Conservation (phyloP, 1,140 invertebrate species). For the Arion vulgaris region DNA sequence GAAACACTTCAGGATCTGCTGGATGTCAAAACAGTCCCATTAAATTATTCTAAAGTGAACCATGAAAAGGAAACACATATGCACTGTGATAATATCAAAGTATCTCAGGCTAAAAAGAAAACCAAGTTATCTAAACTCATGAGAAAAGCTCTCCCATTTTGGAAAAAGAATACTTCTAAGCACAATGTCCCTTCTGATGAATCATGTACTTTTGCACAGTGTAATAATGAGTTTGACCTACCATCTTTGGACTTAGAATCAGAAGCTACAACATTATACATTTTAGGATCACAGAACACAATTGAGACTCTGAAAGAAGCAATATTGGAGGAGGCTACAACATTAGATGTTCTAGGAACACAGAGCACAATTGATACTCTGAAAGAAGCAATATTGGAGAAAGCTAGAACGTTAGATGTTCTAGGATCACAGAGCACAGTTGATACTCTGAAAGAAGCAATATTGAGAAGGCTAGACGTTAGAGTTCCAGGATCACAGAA, state of each 20-base stretch:
- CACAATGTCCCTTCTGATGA: background rate
- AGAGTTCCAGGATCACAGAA: no score
- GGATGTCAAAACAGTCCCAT: background rate
- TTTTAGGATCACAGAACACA: background rate
- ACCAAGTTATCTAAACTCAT: background rate
- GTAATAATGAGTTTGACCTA: background rate
- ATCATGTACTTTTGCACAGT: background rate
- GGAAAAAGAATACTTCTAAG: background rate
- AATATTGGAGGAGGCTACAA: no score
- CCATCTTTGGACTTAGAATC: background rate
- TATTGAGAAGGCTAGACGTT: no score
- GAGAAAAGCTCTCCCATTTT: conserved; percentile 7
- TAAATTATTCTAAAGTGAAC: background rate
- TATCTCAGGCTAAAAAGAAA: background rate
- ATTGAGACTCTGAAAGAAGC: background rate
- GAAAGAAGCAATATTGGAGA: no score
- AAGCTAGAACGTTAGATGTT: no score
- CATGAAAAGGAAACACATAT: background rate
- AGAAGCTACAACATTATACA: background rate
- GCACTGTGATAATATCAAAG: no score
- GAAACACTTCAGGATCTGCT: background rate
- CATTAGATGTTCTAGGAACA: no score
- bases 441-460: no score
- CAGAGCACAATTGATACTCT: no score
- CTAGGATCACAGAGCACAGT: no score